Base-by-base conservation (phyloP, 2,797 vertebrate species). In the Microctenopoma steveboyesi region DNA sequence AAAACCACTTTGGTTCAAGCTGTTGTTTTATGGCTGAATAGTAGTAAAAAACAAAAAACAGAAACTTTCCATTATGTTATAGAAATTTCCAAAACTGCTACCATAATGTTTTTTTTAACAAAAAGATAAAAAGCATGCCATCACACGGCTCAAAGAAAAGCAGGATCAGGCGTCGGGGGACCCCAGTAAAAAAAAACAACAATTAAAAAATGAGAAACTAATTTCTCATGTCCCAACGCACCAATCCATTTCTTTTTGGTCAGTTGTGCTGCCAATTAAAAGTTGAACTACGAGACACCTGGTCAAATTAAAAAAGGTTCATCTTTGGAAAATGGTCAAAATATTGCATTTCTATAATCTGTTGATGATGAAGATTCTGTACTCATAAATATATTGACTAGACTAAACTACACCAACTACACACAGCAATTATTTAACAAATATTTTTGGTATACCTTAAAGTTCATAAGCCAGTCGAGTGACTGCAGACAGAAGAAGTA, bases 1-100 rank as follows among this genome's bases (percentile, higher is more conserved):
- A 96, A 90, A 96, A 96, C 94, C 94, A 96, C 97, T 99, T 99
- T 99, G 98, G 97, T 99, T 98, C 94, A 97, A 99, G 98, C 98
- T 98, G 97, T 96, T 84, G 95, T 92, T 92, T 95, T 96, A 96
- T 97, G 95, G 96, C 96, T 95, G 93, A 92, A 88, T 83, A 92
- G 90, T 87, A 87, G 89, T 88, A 92, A 73, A 90, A 88, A 88
- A 90, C 87, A 58, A 79, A 82, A 81, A 87, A 84, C 52, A 78
- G 67, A 79, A 76, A 63, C 73, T 72, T 81, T 74, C 92, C 89
- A 90, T 92, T 90, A 89, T 89, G 92, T 92, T 92, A 93, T 91
- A 92, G 91, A 93, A 92, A 91, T 94, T 91, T 90, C 91, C 90
- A 67, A 82, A 85, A 93, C 90, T 91, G 93, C 88, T 89, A 91